Conservation (phyloP, 2,797 vertebrate genomes). For the Apogon hyalosoma region DNA sequence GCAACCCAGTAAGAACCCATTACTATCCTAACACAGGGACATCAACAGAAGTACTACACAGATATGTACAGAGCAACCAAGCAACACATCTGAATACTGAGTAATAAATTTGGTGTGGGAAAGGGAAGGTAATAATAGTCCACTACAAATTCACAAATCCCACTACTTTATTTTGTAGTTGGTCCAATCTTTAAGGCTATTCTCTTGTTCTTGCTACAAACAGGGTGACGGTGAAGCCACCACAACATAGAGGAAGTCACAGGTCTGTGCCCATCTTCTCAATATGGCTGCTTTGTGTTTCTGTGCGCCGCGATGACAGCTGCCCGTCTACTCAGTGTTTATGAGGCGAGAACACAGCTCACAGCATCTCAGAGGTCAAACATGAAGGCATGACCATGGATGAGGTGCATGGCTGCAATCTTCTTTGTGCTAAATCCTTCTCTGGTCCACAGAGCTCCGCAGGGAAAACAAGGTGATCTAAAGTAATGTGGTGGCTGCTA, state of each 20-base stretch:
- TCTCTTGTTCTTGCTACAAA: slow-evolving; percentile 71
- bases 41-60: slow-evolving; percentile 80
- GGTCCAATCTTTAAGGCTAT: slow-evolving; percentile 77
- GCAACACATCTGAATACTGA: slow-evolving; percentile 75
- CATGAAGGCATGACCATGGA: slow-evolving; percentile 11
- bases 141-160: slow-evolving; percentile 72
- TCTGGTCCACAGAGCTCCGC: slow-evolving; percentile 67
- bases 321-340: slow-evolving; percentile 54
- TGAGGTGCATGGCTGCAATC: slow-evolving; percentile 24
- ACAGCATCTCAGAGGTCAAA: slow-evolving; percentile 9
- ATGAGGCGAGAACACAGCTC: background rate
- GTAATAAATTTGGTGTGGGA: slow-evolving; percentile 72
- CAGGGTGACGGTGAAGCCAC: slow-evolving; percentile 50
- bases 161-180: slow-evolving; percentile 59
- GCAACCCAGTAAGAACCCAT: slow-evolving; percentile 80
- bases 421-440: slow-evolving; percentile 66
- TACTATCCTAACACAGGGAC: slow-evolving; percentile 77
- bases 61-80: slow-evolving; percentile 80
- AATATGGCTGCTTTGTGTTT: slow-evolving; percentile 77
- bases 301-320: slow-evolving; percentile 62
- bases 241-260: slow-evolving; percentile 62
- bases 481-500: slow-evolving; percentile 47
- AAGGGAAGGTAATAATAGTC: slow-evolving; percentile 66
- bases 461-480: slow-evolving; percentile 50
- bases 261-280: slow-evolving; percentile 66